Evolutionary conservation across 2,113 vertebrate species (phyloP).

Genomic region (Cyanoramphus novaezelandiae): DNA sequence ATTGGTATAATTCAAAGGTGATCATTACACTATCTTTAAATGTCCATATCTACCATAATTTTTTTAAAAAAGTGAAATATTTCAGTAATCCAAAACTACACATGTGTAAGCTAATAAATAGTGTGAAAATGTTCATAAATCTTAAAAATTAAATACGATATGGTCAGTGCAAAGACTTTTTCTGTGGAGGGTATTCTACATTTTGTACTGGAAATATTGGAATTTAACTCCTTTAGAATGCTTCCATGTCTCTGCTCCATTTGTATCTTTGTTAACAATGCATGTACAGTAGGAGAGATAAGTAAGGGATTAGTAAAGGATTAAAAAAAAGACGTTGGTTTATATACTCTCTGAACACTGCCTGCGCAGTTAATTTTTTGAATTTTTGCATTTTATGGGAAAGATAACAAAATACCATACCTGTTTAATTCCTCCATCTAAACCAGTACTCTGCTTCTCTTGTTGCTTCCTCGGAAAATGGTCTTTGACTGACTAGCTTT

Average conservation of each 20-base stretch:
- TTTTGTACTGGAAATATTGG: not conserved
- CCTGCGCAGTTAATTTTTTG: conserved; percentile 6
- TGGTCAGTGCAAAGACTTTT: not conserved
- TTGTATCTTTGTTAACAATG: conserved; percentile 38
- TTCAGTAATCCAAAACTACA: not conserved
- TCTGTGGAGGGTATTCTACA: not conserved
- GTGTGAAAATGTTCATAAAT: not conserved
- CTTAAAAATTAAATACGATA: not conserved
- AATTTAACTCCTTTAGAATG: conserved; percentile 3
- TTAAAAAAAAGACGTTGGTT: conserved; percentile 15
- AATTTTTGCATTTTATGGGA: conserved; percentile 34
- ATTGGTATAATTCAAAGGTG: not conserved
- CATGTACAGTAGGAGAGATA: conserved; percentile 39
- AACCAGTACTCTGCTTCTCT: not conserved
- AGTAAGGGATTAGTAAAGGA: conserved; percentile 50
- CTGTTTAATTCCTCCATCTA: not conserved
- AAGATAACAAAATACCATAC: conserved; percentile 14
- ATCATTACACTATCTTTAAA: not conserved
- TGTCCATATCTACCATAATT: not conserved
- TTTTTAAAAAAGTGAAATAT: not conserved
- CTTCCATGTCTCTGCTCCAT: not conserved
- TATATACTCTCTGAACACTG: not conserved
- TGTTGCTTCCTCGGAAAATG: not conserved
- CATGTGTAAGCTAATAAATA: not conserved
- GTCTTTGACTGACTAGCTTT: not conserved